Conservation (phyloP, 2,113 vertebrate genomes). For the Pteronura brasiliensis region DNA sequence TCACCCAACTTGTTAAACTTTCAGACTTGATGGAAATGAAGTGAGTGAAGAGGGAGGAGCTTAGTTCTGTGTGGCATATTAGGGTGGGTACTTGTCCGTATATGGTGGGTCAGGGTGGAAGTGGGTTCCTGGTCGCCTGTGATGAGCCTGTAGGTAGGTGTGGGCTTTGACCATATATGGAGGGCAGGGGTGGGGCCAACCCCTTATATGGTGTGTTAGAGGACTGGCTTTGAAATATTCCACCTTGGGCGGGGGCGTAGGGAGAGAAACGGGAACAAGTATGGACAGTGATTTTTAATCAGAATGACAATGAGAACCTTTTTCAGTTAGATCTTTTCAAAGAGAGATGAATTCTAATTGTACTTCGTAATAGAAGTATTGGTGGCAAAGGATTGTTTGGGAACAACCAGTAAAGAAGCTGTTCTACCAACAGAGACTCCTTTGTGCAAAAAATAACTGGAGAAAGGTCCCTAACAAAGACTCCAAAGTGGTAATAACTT, state of each 20-base stretch:
- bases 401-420: constrained; percentile 43
- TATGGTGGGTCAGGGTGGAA: constrained; percentile 38
- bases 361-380: background rate
- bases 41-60: constrained; percentile 6
- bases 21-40: background rate
- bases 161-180: constrained; percentile 72
- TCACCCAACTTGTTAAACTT: constrained; percentile 65
- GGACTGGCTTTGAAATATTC: constrained; percentile 29
- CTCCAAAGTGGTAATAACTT: background rate
- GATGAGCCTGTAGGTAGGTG: constrained; percentile 50
- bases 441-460: constrained; percentile 61
- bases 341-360: constrained; percentile 48
- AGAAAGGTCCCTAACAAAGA: constrained; percentile 20
- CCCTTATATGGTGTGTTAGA: constrained; percentile 13
- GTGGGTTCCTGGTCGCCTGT: background rate
- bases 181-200: constrained; percentile 42
- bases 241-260: background rate
- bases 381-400: constrained; percentile 28
- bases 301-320: background rate
- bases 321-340: constrained; percentile 35
- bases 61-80: background rate
- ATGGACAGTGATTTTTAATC: background rate
- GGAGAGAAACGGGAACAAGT: constrained; percentile 43
- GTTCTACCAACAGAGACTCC: constrained; percentile 34
- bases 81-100: constrained; percentile 60